Evolutionary conservation across 1,140 invertebrate species (phyloP).

Genomic region (Ips typographus): DNA sequence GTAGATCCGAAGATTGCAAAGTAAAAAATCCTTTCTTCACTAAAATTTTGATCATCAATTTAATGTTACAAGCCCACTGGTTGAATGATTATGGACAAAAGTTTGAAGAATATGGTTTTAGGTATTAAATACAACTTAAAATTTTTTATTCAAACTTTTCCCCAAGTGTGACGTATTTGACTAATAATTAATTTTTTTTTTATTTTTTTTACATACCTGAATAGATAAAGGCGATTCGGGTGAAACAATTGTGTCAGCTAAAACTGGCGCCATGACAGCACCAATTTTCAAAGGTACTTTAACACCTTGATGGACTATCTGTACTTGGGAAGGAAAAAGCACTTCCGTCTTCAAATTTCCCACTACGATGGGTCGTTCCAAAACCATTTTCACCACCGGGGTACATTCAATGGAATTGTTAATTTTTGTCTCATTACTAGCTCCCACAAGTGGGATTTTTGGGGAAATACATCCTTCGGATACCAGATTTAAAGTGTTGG

Average conservation of each 20-base stretch:
- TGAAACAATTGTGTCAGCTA: constrained; percentile 39
- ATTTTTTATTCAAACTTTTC: no score
- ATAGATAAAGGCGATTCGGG: constrained; percentile 41
- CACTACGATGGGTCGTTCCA: constrained; percentile 44
- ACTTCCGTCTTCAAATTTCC: constrained; percentile 41
- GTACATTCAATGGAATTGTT: constrained; percentile 42
- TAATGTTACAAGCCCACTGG: no score
- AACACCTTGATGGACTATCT: constrained; percentile 40
- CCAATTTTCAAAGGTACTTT: constrained; percentile 45
- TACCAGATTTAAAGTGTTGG: constrained; percentile 42
- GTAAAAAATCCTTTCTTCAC: no score
- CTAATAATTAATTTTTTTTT: no score
- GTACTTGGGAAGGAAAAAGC: constrained; percentile 47
- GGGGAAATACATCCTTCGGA: constrained; percentile 39
- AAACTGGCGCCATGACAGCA: constrained; percentile 46
- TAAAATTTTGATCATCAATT: no score
- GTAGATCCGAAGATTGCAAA: no score
- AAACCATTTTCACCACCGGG: constrained; percentile 45
- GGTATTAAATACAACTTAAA: no score
- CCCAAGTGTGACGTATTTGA: no score
- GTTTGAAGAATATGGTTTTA: no score
- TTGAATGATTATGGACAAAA: no score
- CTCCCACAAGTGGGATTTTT: constrained; percentile 43
- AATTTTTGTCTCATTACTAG: constrained; percentile 5
- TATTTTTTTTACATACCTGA: constrained; percentile 20